A percentile compares a stretch with the other conserved stretches of the same genome.
phyloP scores from a whole-genome alignment of 2,888 invertebrate genomes.

The Rhingia campestris region DNA sequence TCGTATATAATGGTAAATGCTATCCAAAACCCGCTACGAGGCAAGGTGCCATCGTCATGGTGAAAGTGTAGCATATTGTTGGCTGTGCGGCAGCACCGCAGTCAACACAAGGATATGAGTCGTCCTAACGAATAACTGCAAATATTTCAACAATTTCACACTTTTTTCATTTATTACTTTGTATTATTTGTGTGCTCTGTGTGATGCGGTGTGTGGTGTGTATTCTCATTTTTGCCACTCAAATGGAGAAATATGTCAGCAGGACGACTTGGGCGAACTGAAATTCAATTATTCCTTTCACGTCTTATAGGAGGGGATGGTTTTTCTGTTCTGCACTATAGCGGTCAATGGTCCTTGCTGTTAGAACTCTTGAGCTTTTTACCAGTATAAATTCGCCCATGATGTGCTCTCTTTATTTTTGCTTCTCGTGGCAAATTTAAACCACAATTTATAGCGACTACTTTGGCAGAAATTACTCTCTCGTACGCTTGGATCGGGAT shows the following conservation, averaged over 20 bases:
- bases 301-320: constrained; percentile 53
- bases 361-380: constrained; percentile 31
- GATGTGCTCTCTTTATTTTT: constrained; percentile 58
- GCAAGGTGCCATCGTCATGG: neutral
- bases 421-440: constrained; percentile 67
- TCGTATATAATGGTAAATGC: constrained; percentile 6
- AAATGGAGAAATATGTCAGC: constrained; percentile 60
- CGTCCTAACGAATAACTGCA: constrained; percentile 47
- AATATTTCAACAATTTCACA: constrained; percentile 63
- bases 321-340: constrained; percentile 57
- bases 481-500: constrained; percentile 34
- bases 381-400: constrained; percentile 40
- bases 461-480: constrained; percentile 68
- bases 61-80: constrained; percentile 34
- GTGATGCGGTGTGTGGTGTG: constrained; percentile 34
- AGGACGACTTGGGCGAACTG: constrained; percentile 32
- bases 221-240: constrained; percentile 35
- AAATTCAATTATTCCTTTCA: constrained; percentile 68
- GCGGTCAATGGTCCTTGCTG: constrained; percentile 66
- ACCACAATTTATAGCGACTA: constrained; percentile 72
- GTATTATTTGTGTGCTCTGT: constrained; percentile 13
- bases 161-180: constrained; percentile 26
- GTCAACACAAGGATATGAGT: constrained; percentile 22
- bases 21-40: neutral
- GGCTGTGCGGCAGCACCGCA: constrained; percentile 18